Evolutionary conservation across 2,113 vertebrate genomes (phyloP), one percentile per base, ranked within the genome.

Genomic region (Arizona elegans): DNA sequence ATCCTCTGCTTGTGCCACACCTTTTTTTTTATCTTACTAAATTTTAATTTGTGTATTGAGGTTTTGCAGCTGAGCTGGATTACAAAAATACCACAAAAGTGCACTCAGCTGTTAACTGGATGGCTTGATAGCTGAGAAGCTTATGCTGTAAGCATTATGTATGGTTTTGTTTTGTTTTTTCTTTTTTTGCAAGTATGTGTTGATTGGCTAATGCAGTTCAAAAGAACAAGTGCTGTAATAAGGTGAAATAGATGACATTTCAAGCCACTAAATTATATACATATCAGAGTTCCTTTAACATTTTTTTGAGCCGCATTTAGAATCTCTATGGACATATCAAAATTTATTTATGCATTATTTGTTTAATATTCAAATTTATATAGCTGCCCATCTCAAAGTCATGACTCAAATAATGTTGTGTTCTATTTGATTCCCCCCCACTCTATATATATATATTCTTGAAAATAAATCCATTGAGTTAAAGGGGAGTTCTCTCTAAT

Each of bases 261-360:
- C 94, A 96, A 96, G 94, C 87, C 94, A 96, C 96, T 81, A 38
- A 81, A 17, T 43, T 21, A 81, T 97, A 96, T 97, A 97, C 97
- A 97, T 97, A 97, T 96, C 96, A 88, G 97, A 96, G 97, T 97
- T 85, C 97, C 97, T 96, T 97, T 97, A 97, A 95, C 97, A 96
- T 97, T 97, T 50, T 52, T 53, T 15, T n/a, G 96, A 81, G 92
- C 96, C 95, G 2, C 21, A 89, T 89, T 38, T 33, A 8, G 1
- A 19, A 10, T 89, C 54, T 33, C 1, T 86, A 8, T 21, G 13
- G 33, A 81, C 70, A 81, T 38, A 94, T 97, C 96, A 92, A 91
- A 94, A 96, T 98, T 96, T 94, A 95, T 87, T 86, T 97, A 87
- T 96, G 62, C 11, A 70, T 70, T 70, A 70, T 70, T 70, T 96